Conservation (phyloP, 2,888 invertebrate species). For the Flabesymbios commensalis region DNA sequence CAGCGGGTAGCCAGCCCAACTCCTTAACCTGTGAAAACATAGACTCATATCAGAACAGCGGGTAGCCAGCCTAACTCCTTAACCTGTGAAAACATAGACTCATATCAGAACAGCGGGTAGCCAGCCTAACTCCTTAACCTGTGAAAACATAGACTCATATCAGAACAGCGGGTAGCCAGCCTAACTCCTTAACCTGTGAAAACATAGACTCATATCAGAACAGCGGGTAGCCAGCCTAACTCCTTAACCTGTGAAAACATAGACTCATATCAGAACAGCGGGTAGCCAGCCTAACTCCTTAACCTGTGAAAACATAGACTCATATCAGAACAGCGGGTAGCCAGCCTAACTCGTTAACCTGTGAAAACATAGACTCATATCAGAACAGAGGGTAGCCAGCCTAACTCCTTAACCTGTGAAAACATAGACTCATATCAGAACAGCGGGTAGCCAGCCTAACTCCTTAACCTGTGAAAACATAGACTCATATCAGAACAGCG, state of each 20-base stretch:
- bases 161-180: conserved; percentile 52
- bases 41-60: conserved; percentile 34
- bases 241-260: background rate
- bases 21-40: conserved; percentile 47
- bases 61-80: conserved; percentile 55
- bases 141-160: background rate
- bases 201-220: background rate
- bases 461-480: background rate
- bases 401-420: background rate
- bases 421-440: background rate
- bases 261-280: background rate
- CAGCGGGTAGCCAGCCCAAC: conserved; percentile 50
- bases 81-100: conserved; percentile 39
- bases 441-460: background rate
- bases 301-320: background rate
- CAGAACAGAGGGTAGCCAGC: background rate
- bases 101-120: conserved; percentile 46
- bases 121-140: conserved; percentile 56
- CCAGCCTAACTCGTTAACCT: background rate
- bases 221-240: background rate
- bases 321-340: background rate
- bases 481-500: background rate
- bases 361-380: background rate
- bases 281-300: background rate
- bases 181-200: conserved; percentile 50